Base-by-base conservation (phyloP, 2,113 vertebrate genomes). In the Casuarius casuarius region DNA sequence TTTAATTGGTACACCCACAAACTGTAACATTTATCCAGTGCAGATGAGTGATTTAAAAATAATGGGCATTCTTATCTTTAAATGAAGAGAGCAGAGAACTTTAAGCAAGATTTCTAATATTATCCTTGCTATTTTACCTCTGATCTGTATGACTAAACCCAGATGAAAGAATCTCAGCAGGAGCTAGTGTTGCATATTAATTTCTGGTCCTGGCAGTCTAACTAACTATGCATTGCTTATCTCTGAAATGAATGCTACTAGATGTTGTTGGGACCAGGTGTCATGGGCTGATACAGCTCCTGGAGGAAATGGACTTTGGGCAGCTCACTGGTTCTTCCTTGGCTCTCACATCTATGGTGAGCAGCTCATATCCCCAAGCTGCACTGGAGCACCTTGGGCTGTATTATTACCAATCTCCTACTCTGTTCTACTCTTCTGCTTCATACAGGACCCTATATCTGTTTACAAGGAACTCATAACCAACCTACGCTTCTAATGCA, bases 1-100 rank as follows among this genome's bases (percentile, higher is more conserved):
- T 84, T 94, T 93, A 97, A 96, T 88, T 96, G 91, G 76, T 87
- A 95, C 93, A 92, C 93, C 95, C 91, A 93, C 91, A 95, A 91
- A 76, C 84, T 88, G 76, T 91, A 96, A 85, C 87, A 79, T 95
- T 95, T 94, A 87, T 76, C 66, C 82, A 84, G 75, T 62, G 79
- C 78, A 94, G 93, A 87, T 71, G 91, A 96, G 84, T 94, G 91
- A 95, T 86, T 96, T 87, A 72, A 94, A 95, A 97, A 95, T 94
- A 95, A 93, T 72, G 88, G 85, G 68, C 56, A 95, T 85, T 94
- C 92, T 97, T 96, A 96, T 94, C 90, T 95, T 92, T 84, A 84
- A 92, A 95, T 79, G 70, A 84, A 89, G 63, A 63, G 17, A 81
- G 42, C 46, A 87, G 94, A 92, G 86, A 90, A 96, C 87, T 95